These are phyloP conservation scores for Plebejus anna DNA, from an alignment of 2,888 invertebrate genomes.

Conservation along the genomic window DNA sequence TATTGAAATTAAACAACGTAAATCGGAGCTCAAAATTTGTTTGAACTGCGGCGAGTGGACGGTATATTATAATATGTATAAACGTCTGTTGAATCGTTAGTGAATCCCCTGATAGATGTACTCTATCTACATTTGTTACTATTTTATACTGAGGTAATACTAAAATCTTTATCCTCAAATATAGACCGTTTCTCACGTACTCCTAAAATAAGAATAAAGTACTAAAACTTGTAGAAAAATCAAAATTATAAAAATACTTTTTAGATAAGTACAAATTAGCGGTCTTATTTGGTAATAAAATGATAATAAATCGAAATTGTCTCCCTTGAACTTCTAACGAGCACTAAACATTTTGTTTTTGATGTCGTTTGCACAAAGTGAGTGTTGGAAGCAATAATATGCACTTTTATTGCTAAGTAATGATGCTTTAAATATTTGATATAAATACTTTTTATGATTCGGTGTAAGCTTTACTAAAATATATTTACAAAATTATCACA, in stretches of 20 bases:
- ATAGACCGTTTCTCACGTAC: constrained; percentile 43
- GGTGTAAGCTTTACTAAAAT: constrained; percentile 10
- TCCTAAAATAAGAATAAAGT: constrained; percentile 5
- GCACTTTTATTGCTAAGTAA: not conserved
- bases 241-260: constrained; percentile 17
- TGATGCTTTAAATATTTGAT: constrained; percentile 12
- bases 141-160: constrained; percentile 29
- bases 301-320: not conserved
- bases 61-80: constrained; percentile 29
- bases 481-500: not conserved
- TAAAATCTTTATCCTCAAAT: constrained; percentile 32
- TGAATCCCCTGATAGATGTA: constrained; percentile 28
- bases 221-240: constrained; percentile 18
- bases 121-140: constrained; percentile 32
- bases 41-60: constrained; percentile 17
- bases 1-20: not conserved
- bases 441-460: constrained; percentile 8
- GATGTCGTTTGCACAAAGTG: constrained; percentile 24
- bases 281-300: constrained; percentile 28
- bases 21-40: not conserved
- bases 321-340: not conserved
- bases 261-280: constrained; percentile 30
- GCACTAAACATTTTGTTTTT: not conserved
- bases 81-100: constrained; percentile 24
- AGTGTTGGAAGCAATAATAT: not conserved